Base-by-base conservation (phyloP, 2,797 vertebrate species). In the Parotocinclus haroldoi region DNA sequence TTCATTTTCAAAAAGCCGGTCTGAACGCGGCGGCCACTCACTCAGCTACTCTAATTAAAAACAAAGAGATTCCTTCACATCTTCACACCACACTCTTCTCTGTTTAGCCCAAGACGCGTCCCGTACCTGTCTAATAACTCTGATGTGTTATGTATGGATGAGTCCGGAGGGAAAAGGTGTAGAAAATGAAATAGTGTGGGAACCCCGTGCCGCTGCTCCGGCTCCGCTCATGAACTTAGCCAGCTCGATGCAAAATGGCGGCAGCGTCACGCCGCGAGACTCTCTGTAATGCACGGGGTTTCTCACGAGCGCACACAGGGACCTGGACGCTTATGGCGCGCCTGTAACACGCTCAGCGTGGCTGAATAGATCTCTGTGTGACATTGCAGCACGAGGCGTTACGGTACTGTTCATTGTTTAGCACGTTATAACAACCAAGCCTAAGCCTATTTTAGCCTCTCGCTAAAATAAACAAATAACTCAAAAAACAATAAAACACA, bases 241-340 rank as follows among this genome's bases (percentile, higher is more conserved):
- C 69, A 63, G 90, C 85, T 89, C 87, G 93, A 94, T 93, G 93
- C 95, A 98, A 97, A 98, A 98, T 98, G 96, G 96, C 95, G 94
- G 94, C 89, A 93, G 89, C 90, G 93, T 96, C 95, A 96, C 94
- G 93, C 94, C 93, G 95, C 94, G 87, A 89, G 89, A 89, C 88
- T 88, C 89, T 88, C 94, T 63, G 37, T 66, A 89, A 91, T 92
- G 92, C 83, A 93, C 86, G 93, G 94, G 92, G 94, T 94, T 93
- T 93, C 93, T 90, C 81, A 82, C 69, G 82, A 89, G 72, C 74
- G 76, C 84, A 83, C 73, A 88, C 91, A 91, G 82, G 89, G 91
- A 90, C 87, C 3, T 3, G 10, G 5, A 86, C 71, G 85, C 87
- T 38, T n/a, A 60, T 46, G 40, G 56, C 49, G 65, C 16, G 56